These are phyloP conservation scores for Leptinotarsa undecemlineata DNA, from an alignment of 1,140 invertebrate genomes.

Conservation along the genomic window DNA sequence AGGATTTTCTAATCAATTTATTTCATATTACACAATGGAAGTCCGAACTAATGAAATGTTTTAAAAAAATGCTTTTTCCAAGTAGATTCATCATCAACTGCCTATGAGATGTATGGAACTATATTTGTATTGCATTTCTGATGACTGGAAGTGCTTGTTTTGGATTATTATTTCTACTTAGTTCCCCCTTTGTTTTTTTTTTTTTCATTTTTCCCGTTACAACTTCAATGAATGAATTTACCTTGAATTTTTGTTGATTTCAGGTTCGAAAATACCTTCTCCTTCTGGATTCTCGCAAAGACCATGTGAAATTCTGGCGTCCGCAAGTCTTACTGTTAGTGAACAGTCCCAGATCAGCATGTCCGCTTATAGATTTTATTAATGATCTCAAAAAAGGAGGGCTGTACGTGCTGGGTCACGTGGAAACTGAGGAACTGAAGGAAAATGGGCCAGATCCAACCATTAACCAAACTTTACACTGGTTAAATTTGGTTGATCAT, in stretches of 20 bases:
- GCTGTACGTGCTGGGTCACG: slow-evolving; percentile 92
- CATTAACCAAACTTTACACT: slow-evolving; percentile 78
- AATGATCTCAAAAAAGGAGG: slow-evolving; percentile 99
- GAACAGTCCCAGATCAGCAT: slow-evolving; percentile 84
- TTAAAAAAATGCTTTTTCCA: too few relatives aligned
- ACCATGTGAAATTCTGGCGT: slow-evolving; percentile 99
- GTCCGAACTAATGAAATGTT: too few relatives aligned
- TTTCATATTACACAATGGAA: too few relatives aligned
- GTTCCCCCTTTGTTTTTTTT: too few relatives aligned
- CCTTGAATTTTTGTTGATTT: slow-evolving; percentile 29
- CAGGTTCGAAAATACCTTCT: slow-evolving; percentile 94
- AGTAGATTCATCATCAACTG: too few relatives aligned
- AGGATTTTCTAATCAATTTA: too few relatives aligned
- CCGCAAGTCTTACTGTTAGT: slow-evolving; percentile 95
- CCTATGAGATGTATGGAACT: too few relatives aligned
- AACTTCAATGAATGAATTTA: background rate
- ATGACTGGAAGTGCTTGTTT: too few relatives aligned
- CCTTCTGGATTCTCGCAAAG: slow-evolving; percentile 91
- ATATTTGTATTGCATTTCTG: too few relatives aligned
- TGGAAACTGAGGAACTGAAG: slow-evolving; percentile 64
- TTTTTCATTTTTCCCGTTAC: background rate
- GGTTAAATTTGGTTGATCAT: slow-evolving; percentile 68
- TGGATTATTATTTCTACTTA: too few relatives aligned
- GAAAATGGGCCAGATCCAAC: slow-evolving; percentile 68
- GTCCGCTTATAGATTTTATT: slow-evolving; percentile 93